Evolutionary conservation across 2,113 vertebrate species (phyloP).

Genomic region (Mustela lutreola): DNA sequence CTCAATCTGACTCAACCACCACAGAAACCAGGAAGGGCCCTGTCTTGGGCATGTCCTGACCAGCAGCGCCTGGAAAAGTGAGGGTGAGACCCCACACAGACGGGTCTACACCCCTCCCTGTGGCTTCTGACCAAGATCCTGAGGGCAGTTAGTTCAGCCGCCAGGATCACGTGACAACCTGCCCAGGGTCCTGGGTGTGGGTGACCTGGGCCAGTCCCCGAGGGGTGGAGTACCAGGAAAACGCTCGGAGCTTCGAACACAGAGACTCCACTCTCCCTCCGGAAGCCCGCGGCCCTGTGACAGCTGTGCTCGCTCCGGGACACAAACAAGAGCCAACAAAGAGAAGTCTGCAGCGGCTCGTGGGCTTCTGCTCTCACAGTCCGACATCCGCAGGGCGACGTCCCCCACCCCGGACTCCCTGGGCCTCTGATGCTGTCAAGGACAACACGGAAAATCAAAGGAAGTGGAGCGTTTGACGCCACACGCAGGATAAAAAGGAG

Average conservation of each 20-base stretch:
- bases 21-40: neutral
- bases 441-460: neutral
- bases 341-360: neutral
- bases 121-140: neutral
- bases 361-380: neutral
- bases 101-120: neutral
- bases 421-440: neutral
- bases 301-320: neutral
- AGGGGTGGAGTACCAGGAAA: neutral
- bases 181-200: neutral
- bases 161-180: neutral
- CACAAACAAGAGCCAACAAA: neutral
- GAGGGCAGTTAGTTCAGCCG: neutral
- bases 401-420: neutral
- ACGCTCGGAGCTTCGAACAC: neutral
- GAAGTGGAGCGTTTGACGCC: neutral
- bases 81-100: neutral
- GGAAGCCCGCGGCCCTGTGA: no score
- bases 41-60: no score
- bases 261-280: neutral
- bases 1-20: neutral
- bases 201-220: accelerated
- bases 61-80: neutral
- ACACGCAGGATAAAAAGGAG: neutral
- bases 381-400: neutral